These are phyloP conservation scores for Chionoecetes opilio DNA, from an alignment of 1,140 invertebrate genomes.

Conservation along the genomic window DNA sequence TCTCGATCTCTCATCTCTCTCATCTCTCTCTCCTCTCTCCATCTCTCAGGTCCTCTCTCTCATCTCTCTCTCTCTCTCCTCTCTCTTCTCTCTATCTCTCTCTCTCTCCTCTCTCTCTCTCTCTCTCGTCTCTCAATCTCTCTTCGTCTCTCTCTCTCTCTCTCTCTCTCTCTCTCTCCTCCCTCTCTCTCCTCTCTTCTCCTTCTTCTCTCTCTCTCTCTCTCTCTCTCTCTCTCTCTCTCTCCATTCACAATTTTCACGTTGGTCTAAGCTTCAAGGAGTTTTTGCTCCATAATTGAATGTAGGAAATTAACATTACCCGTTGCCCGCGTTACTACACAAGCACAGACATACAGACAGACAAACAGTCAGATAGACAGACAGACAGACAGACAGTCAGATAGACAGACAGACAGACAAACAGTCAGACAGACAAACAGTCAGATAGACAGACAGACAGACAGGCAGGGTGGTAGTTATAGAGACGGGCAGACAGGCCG, in stretches of 20 bases:
- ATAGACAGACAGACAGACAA: background rate
- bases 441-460: no score
- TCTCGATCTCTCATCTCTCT: no score
- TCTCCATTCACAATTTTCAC: background rate
- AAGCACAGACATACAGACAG: background rate
- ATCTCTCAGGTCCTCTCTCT: background rate
- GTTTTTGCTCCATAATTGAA: background rate
- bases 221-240: constrained; percentile 12
- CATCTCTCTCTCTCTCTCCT: background rate
- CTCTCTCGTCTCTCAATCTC: background rate
- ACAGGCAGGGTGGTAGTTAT: no score
- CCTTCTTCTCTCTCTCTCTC: constrained; percentile 5
- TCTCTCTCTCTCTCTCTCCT: background rate
- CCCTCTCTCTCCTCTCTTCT: background rate
- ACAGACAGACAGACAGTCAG: background rate
- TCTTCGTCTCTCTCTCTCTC: background rate
- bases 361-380: constrained; percentile 14
- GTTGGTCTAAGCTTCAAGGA: background rate
- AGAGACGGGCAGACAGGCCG: no score
- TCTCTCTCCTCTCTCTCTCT: background rate
- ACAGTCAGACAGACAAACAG: background rate
- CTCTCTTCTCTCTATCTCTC: background rate
- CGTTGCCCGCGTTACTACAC: background rate
- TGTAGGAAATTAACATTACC: background rate
- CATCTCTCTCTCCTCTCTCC: no score